These are phyloP conservation scores for Sarcophaga rosellei DNA, from an alignment of 2,888 invertebrate genomes.

Conservation along the genomic window DNA sequence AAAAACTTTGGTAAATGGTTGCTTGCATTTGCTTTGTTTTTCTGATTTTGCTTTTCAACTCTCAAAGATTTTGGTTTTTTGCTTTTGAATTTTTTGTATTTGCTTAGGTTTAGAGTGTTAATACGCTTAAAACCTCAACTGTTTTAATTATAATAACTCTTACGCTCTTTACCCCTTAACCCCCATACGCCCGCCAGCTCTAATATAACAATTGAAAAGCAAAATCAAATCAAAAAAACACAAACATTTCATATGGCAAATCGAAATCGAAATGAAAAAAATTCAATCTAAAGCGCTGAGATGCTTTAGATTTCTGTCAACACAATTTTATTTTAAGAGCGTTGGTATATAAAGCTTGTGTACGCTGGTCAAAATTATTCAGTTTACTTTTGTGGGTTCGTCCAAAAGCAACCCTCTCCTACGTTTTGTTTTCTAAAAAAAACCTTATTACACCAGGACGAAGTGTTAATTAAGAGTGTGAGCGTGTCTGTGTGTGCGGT, in stretches of 20 bases:
- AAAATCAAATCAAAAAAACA: conserved; percentile 4
- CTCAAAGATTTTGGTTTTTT: conserved; percentile 52
- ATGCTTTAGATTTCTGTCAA: conserved; percentile 68
- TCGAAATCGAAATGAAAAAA: no score
- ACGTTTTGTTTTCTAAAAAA: conserved; percentile 34
- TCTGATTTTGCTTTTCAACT: conserved; percentile 2
- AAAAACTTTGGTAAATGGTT: conserved; percentile 8
- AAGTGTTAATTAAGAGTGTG: conserved; percentile 54
- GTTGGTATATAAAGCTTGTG: conserved; percentile 80
- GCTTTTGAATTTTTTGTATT: neutral
- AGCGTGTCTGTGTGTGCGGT: conserved; percentile 59
- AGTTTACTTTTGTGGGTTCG: conserved; percentile 81
- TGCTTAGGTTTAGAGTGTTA: neutral
- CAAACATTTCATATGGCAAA: conserved; percentile 26
- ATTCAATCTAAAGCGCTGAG: conserved; percentile 56
- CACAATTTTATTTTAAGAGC: conserved; percentile 53
- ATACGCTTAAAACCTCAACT: conserved; percentile 17
- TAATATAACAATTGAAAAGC: neutral
- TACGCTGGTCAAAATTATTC: conserved; percentile 80
- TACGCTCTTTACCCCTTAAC: conserved; percentile 2
- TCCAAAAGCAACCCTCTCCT: conserved; percentile 77
- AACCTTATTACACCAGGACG: conserved; percentile 39
- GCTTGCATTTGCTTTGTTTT: conserved; percentile 21
- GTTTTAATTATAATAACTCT: conserved; percentile 40
- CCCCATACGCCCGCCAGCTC: neutral